Percentiles rank a stretch among this genome's conserved stretches.
phyloP scores from a whole-genome alignment of 1,140 invertebrate species.

The Pteromalus puparum region DNA sequence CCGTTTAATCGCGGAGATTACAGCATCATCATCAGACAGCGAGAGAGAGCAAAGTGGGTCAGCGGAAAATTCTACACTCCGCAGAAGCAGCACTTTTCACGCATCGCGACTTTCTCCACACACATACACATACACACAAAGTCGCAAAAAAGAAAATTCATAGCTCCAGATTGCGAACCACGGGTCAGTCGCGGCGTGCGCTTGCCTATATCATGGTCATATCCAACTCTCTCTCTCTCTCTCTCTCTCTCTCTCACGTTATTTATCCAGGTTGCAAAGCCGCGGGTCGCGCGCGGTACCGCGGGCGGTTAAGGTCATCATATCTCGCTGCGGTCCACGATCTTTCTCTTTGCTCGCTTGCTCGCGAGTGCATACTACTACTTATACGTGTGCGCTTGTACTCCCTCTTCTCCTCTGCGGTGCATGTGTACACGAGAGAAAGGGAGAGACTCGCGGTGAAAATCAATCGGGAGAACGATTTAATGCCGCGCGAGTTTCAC shows the following conservation, averaged over 20 bases:
- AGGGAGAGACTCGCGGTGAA: not conserved
- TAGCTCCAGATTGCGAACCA: not conserved
- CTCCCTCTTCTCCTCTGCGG: not conserved
- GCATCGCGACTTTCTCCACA: not conserved
- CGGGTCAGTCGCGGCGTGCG: not conserved
- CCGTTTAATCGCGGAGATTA: not conserved
- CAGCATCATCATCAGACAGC: not conserved
- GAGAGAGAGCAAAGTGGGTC: not conserved
- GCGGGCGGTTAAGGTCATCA: slow-evolving; percentile 14
- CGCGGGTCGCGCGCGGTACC: not conserved
- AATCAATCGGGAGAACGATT: not conserved
- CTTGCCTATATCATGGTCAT: too few relatives aligned
- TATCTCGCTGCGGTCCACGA: slow-evolving; percentile 41
- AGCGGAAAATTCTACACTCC: not conserved
- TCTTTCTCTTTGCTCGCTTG: slow-evolving; percentile 42
- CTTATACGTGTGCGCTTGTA: not conserved
- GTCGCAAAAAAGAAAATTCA: not conserved
- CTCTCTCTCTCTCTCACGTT: not conserved
- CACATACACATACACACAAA: not conserved
- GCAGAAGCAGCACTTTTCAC: not conserved
- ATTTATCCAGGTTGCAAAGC: slow-evolving; percentile 7
- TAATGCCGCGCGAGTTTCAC: not conserved
- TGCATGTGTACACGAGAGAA: not conserved
- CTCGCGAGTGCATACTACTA: not conserved
- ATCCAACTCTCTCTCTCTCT: not conserved